Evolutionary conservation across 2,113 vertebrate species (phyloP).

Genomic region (Brachypodius melanocephalos): DNA sequence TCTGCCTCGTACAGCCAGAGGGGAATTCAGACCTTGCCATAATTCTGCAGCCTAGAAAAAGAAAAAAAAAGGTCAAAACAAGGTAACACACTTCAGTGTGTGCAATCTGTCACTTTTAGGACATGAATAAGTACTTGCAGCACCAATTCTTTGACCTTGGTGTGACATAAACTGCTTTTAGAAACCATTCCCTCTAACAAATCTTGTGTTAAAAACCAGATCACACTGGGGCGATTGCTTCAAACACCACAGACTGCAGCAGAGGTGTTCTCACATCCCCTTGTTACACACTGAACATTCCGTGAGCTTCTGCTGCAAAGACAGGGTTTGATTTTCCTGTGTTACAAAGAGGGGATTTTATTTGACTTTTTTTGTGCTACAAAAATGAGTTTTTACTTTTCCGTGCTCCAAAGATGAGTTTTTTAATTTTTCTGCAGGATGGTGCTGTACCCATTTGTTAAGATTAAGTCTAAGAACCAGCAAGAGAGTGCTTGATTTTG

Average conservation of each 20-base stretch:
- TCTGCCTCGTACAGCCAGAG: neutral
- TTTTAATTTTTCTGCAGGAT: neutral
- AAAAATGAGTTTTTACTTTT: neutral
- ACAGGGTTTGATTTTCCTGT: neutral
- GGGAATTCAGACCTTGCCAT: neutral
- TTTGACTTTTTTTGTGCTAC: neutral
- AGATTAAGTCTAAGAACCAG: neutral
- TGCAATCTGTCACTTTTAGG: neutral
- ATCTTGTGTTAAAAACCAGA: neutral
- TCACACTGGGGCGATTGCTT: neutral
- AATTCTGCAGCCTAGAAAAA: neutral
- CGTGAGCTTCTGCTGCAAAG: neutral
- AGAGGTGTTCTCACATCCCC: neutral
- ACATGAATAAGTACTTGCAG: neutral
- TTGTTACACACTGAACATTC: neutral
- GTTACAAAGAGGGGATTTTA: neutral
- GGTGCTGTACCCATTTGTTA: neutral
- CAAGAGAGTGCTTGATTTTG: neutral
- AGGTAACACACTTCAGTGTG: neutral
- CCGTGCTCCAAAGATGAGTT: neutral
- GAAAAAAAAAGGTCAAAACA: neutral
- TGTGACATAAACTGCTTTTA: neutral
- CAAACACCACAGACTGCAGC: neutral
- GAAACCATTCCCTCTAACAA: neutral
- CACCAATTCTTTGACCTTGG: neutral